These are phyloP conservation scores for Melanargia galathea DNA, from an alignment of 2,888 invertebrate genomes.

Conservation along the genomic window DNA sequence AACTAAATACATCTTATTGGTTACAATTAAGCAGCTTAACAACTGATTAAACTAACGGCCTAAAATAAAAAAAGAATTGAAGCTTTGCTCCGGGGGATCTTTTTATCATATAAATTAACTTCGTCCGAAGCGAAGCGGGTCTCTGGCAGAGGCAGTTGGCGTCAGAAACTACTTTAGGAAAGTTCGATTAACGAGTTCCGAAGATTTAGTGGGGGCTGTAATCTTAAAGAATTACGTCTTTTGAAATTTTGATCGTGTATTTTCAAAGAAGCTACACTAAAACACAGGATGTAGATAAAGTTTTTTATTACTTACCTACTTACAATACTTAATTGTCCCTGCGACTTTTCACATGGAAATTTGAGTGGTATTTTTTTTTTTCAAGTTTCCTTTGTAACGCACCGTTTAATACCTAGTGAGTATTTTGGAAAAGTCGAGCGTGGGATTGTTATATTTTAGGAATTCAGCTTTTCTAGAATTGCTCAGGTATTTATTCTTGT, in stretches of 20 bases:
- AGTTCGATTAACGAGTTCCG: slow-evolving; percentile 78
- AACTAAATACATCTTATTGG: too few relatives aligned
- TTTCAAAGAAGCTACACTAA: slow-evolving; percentile 42
- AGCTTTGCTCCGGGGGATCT: slow-evolving; percentile 47
- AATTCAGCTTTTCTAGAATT: too few relatives aligned
- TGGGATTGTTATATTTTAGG: too few relatives aligned
- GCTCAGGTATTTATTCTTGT: too few relatives aligned
- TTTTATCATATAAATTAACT: slow-evolving; percentile 79
- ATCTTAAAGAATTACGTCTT: slow-evolving; percentile 72
- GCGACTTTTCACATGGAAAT: background rate
- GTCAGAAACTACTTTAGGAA: slow-evolving; percentile 72
- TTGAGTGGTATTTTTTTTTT: background rate
- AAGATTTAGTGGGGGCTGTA: slow-evolving; percentile 74
- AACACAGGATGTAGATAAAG: slow-evolving; percentile 14
- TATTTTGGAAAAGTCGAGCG: too few relatives aligned
- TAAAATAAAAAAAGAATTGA: slow-evolving; percentile 22
- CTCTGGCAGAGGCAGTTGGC: slow-evolving; percentile 76
- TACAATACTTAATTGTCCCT: too few relatives aligned
- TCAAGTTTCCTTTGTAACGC: too few relatives aligned
- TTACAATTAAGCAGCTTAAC: slow-evolving; percentile 11
- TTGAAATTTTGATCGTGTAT: slow-evolving; percentile 55
- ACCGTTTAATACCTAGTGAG: too few relatives aligned
- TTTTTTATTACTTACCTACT: slow-evolving; percentile 3
- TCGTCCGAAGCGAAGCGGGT: slow-evolving; percentile 55
- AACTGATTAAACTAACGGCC: slow-evolving; percentile 18